phyloP scores from a whole-genome alignment of 2,797 vertebrate genomes.

The Spizella passerina region DNA sequence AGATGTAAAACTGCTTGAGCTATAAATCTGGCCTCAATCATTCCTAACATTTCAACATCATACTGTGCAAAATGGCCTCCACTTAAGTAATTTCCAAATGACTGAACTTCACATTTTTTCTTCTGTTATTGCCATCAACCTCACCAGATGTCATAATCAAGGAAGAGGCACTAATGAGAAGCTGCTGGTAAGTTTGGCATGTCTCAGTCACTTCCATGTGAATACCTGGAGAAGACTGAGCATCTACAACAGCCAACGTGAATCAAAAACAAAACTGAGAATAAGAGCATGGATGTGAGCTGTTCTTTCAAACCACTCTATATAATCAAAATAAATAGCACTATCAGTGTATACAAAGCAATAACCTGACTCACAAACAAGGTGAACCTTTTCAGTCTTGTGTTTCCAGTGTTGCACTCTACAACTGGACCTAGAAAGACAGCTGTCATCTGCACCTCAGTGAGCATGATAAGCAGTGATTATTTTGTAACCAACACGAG shows the following conservation, averaged over 20 bases:
- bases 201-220: neutral
- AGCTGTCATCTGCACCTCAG: neutral
- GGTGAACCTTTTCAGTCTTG: neutral
- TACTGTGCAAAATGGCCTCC: slow-evolving; percentile 18
- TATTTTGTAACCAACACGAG: neutral
- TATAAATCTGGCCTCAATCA: slow-evolving; percentile 56
- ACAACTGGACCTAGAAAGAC: neutral
- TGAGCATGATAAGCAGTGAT: neutral
- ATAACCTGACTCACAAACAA: neutral
- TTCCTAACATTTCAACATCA: slow-evolving; percentile 39
- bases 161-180: slow-evolving; percentile 41
- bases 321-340: neutral
- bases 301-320: neutral
- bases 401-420: neutral
- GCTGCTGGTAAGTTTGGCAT: slow-evolving; percentile 40
- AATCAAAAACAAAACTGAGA: neutral
- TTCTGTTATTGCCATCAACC: slow-evolving; percentile 51
- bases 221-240: slow-evolving; percentile 5
- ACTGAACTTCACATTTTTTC: slow-evolving; percentile 34
- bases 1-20: too few species aligned
- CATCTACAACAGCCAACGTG: neutral
- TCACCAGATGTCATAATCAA: slow-evolving; percentile 55
- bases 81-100: slow-evolving; percentile 40
- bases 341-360: neutral
- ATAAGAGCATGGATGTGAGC: neutral